These are phyloP conservation scores for Nomada lathburiana DNA, from an alignment of 2,888 invertebrate genomes.

Conservation along the genomic window DNA sequence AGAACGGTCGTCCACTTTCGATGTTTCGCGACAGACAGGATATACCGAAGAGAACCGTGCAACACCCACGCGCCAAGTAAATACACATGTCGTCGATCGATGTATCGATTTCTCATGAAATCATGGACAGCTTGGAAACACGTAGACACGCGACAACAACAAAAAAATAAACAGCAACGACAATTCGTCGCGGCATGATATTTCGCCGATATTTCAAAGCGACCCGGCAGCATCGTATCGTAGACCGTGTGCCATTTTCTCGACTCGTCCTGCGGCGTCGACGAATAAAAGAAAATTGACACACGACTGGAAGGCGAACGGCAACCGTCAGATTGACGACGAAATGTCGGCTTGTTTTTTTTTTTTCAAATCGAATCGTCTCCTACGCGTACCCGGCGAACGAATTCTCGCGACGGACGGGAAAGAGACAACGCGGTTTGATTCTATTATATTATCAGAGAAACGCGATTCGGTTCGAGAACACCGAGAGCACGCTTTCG, in stretches of 20 bases:
- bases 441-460: no score
- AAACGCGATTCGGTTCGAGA: neutral
- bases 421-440: neutral
- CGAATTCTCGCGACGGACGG: neutral
- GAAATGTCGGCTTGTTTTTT: conserved; percentile 12
- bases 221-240: conserved; percentile 33
- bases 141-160: neutral
- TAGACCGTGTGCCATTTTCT: conserved; percentile 17
- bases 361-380: conserved; percentile 37
- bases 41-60: conserved; percentile 1
- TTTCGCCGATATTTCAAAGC: conserved; percentile 48
- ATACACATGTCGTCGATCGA: conserved; percentile 19
- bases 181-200: conserved; percentile 26
- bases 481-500: no score
- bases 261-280: conserved; percentile 30
- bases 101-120: conserved; percentile 45
- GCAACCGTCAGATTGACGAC: neutral
- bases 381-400: neutral
- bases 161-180: neutral
- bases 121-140: conserved; percentile 26
- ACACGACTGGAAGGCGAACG: neutral
- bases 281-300: conserved; percentile 51
- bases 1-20: neutral
- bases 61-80: neutral
- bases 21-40: conserved; percentile 24